These are phyloP conservation scores for Acanthosepion pharaonis DNA, from an alignment of 2,888 invertebrate species.

Conservation along the genomic window DNA sequence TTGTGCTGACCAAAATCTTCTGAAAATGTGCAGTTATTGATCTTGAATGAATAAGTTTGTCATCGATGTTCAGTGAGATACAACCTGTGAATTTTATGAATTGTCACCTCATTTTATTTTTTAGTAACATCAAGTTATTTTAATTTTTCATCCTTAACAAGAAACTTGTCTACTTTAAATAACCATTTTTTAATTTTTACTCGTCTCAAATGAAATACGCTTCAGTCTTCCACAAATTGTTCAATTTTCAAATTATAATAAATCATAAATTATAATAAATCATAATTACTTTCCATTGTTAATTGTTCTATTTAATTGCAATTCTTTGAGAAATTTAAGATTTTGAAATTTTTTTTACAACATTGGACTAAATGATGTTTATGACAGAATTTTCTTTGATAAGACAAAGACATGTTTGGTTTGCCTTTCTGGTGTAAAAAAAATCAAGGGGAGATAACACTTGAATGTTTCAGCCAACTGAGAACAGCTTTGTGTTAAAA, in stretches of 20 bases:
- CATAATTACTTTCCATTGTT: too few relatives aligned
- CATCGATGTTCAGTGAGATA: neutral
- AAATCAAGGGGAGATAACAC: neutral
- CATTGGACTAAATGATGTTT: too few relatives aligned
- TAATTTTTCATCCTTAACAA: neutral
- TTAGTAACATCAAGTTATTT: neutral
- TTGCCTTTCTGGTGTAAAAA: neutral
- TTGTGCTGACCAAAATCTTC: neutral
- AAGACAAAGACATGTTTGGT: too few relatives aligned
- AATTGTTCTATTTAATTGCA: too few relatives aligned
- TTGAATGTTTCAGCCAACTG: neutral
- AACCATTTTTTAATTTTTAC: neutral
- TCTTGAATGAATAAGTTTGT: neutral
- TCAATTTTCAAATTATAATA: neutral
- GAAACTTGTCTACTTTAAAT: neutral
- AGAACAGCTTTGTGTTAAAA: neutral
- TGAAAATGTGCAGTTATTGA: neutral
- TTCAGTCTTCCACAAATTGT: neutral
- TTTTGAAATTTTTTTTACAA: too few relatives aligned
- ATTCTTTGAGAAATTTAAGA: too few relatives aligned
- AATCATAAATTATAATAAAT: too few relatives aligned
- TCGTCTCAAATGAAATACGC: too few relatives aligned
- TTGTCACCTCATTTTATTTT: neutral
- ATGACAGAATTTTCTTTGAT: too few relatives aligned
- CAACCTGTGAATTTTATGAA: neutral